Base-by-base conservation (phyloP, 2,888 invertebrate species). In the Dryobotodes eremita region DNA sequence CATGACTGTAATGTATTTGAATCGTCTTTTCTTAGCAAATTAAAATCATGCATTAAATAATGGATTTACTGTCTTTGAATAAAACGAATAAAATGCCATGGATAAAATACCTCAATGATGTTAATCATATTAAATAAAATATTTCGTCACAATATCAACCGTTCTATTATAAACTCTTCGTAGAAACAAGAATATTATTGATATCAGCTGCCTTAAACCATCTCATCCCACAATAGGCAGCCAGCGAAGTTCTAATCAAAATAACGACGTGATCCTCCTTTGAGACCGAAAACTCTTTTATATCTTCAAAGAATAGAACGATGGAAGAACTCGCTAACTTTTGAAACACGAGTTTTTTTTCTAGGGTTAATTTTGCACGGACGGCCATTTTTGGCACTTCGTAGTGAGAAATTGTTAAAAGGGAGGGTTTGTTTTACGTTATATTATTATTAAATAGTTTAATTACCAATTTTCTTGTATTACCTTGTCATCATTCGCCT, bases 201-300 rank as follows among this genome's bases (percentile, higher is more conserved):
- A 59, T 69, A 69, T 53, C 53, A 48, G 31, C n/a, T 7, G 36
- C 31, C 20, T 42, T 48, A 69, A 15, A 53, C 69, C 62, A 55
- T 57, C 57, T 86, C 69, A 65, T 42, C 31, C 23, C 68, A 88
- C 86, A 82, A 85, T 79, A 70, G 77, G 65, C 71, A 87, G 80
- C 68, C 91, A 90, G 86, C 84, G 86, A 93, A 94, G 89, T 94
- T 94, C 91, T 94, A 94, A 95, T 94, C 92, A 93, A 93, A 94
- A 93, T 92, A 93, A 91, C 92, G 91, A 94, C 91, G 93, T 92
- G 92, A 93, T 93, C 87, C 86, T 89, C 92, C 93, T 92, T 91
- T 91, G 94, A 94, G 94, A 93, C 92, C 91, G 87, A 93, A 93
- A 94, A 84, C 86, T 88, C 93, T 93, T 94, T 92, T 94, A 92